These are phyloP conservation scores for Drosophila nikananu DNA, from an alignment of 1,140 invertebrate genomes.

Conservation along the genomic window DNA sequence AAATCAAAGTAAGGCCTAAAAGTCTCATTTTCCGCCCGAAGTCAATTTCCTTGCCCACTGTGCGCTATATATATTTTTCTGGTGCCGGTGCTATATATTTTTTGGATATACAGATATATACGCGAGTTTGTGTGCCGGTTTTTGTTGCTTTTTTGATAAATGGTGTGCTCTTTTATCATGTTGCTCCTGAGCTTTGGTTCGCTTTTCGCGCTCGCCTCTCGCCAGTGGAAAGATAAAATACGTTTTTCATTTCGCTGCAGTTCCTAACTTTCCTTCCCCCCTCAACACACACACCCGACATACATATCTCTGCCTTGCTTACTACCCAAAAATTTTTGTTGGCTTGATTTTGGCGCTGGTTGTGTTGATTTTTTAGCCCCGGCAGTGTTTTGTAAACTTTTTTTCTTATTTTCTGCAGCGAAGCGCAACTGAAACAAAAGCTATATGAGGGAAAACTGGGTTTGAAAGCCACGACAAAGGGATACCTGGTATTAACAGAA, in stretches of 20 bases:
- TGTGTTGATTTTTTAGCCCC: conserved; percentile 71
- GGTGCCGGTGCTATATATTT: conserved; percentile 57
- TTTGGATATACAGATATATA: conserved; percentile 38
- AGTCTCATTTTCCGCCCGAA: conserved; percentile 13
- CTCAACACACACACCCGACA: not conserved
- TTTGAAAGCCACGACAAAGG: not conserved
- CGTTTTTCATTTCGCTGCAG: conserved; percentile 81
- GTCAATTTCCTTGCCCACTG: conserved; percentile 47
- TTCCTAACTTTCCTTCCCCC: conserved; percentile 45
- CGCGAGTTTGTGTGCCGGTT: conserved; percentile 30
- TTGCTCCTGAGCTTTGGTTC: conserved; percentile 79
- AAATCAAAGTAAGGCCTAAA: conserved; percentile 19
- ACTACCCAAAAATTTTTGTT: conserved; percentile 27
- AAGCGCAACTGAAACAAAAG: conserved; percentile 64
- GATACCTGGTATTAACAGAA: conserved; percentile 5
- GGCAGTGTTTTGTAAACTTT: conserved; percentile 41
- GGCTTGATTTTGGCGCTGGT: conserved; percentile 53
- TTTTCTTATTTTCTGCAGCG: conserved; percentile 68
- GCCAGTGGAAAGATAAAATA: conserved; percentile 79
- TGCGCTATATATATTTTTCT: conserved; percentile 64
- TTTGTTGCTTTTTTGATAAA: conserved; percentile 77
- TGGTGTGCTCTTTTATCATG: conserved; percentile 82
- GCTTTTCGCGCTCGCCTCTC: conserved; percentile 62
- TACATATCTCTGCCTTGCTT: conserved; percentile 8
- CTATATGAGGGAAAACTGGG: conserved; percentile 2